These are phyloP conservation scores for Argynnis bischoffii DNA, from an alignment of 2,888 invertebrate genomes.

Conservation along the genomic window DNA sequence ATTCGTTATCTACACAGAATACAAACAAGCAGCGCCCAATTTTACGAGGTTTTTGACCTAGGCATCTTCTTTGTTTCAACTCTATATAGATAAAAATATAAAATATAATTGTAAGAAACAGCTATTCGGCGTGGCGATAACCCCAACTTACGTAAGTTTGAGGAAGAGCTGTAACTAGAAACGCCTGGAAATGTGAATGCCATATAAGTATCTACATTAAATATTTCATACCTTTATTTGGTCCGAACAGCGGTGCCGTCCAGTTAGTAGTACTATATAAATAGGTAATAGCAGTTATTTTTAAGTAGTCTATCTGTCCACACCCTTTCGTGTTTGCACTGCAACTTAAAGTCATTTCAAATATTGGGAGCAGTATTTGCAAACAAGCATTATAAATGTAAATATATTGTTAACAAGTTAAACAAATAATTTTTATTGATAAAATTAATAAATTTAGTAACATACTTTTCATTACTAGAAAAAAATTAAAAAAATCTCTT, in stretches of 20 bases:
- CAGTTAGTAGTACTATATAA: constrained; percentile 29
- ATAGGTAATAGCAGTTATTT: constrained; percentile 31
- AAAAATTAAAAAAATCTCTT: no score
- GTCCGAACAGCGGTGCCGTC: constrained; percentile 25
- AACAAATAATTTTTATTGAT: constrained; percentile 14
- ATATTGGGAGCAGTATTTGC: constrained; percentile 37
- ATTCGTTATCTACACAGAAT: constrained; percentile 42
- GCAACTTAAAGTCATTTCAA: constrained; percentile 29
- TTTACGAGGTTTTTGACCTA: constrained; percentile 72
- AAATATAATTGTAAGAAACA: constrained; percentile 54
- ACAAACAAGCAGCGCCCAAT: constrained; percentile 47
- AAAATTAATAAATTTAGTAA: not conserved
- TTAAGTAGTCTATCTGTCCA: constrained; percentile 32
- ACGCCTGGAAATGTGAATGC: constrained; percentile 23
- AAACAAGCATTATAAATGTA: constrained; percentile 22
- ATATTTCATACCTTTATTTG: constrained; percentile 31
- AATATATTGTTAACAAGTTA: constrained; percentile 26
- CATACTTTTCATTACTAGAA: not conserved
- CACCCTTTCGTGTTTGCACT: constrained; percentile 33
- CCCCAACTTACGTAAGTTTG: constrained; percentile 46
- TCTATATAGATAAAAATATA: constrained; percentile 57
- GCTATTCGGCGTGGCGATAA: constrained; percentile 55
- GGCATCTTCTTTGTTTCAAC: constrained; percentile 49
- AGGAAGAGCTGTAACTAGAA: constrained; percentile 35
- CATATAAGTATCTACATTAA: constrained; percentile 16